These are phyloP conservation scores for Probaryconus sp. DNA, from an alignment of 1,140 invertebrate species.

Conservation along the genomic window DNA sequence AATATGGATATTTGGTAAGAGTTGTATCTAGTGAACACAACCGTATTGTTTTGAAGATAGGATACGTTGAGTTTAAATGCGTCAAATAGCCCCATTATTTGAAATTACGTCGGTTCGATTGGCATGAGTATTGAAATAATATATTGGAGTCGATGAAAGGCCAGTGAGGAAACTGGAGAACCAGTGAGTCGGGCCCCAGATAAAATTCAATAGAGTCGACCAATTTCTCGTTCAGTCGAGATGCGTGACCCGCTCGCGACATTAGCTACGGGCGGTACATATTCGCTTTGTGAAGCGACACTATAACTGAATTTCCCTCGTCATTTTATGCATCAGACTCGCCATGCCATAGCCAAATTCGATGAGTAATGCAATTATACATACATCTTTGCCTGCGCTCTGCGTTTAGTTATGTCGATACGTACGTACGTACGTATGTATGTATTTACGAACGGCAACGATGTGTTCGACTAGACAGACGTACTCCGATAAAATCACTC, in stretches of 20 bases:
- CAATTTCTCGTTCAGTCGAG: conserved; percentile 61
- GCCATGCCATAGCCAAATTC: conserved; percentile 75
- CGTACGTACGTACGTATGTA: conserved; percentile 35
- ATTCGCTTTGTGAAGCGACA: conserved; percentile 73
- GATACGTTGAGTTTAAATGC: too few relatives aligned
- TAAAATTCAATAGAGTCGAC: conserved; percentile 62
- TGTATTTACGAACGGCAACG: conserved; percentile 21
- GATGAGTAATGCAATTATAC: conserved; percentile 74
- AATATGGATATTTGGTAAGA: too few relatives aligned
- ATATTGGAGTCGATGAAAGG: conserved; percentile 44
- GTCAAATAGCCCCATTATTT: too few relatives aligned
- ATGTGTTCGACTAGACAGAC: conserved; percentile 38
- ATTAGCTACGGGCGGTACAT: conserved; percentile 61
- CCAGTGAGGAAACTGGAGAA: conserved; percentile 61
- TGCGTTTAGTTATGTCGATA: conserved; percentile 54
- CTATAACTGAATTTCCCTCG: conserved; percentile 73
- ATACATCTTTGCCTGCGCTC: conserved; percentile 72
- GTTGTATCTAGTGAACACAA: too few relatives aligned
- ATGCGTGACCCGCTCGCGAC: conserved; percentile 62
- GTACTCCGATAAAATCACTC: conserved; percentile 22
- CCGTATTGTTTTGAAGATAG: too few relatives aligned
- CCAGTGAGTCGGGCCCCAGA: conserved; percentile 38
- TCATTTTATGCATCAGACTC: conserved; percentile 76
- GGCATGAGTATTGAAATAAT: conserved; percentile 1
- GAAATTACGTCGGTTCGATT: neutral